Conservation (phyloP, 2,113 vertebrate genomes). For the Sapayoa aenigma region DNA sequence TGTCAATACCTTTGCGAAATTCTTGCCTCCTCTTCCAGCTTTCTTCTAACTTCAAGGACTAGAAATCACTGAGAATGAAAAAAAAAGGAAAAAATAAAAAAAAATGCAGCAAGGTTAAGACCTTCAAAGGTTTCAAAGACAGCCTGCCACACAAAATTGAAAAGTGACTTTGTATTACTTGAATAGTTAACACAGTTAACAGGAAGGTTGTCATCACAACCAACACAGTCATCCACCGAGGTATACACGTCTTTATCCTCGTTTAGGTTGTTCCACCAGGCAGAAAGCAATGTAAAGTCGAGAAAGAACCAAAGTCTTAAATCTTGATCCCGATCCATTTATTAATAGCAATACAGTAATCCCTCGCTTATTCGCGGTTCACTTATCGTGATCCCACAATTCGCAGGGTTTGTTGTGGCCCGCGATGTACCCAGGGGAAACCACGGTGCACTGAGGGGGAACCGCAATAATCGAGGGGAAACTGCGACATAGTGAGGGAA, state of each 20-base stretch:
- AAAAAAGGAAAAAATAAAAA: neutral
- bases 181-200: neutral
- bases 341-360: rapidly evolving
- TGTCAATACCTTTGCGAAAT: neutral
- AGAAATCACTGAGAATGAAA: neutral
- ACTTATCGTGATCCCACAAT: no score
- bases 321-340: neutral
- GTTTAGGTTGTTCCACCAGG: neutral
- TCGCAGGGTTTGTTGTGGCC: no score
- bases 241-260: neutral
- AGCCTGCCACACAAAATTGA: neutral
- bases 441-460: no score
- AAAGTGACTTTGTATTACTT: neutral
- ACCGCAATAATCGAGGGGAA: no score
- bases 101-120: neutral
- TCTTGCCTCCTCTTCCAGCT: neutral
- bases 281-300: neutral
- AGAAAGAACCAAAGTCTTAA: neutral
- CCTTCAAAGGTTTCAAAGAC: neutral
- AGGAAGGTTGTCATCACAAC: neutral
- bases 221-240: neutral
- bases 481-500: no score
- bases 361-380: no score
- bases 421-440: no score
- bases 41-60: neutral